Evolutionary conservation across 2,797 vertebrate species (phyloP).

Genomic region (Syngnathus rostellatus): DNA sequence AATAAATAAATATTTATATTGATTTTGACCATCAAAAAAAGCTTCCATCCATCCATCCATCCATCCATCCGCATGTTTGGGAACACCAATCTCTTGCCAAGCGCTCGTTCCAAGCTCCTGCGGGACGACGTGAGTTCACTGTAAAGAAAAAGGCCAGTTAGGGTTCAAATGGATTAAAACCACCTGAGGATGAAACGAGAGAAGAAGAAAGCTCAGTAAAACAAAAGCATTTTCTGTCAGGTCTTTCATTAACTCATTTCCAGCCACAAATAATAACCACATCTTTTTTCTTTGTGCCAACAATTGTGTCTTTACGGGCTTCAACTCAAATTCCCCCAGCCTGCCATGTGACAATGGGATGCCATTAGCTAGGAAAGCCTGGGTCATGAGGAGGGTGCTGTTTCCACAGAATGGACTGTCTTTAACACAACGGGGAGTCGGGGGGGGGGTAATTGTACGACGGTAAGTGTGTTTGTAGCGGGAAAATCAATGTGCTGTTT

Average conservation of each 20-base stretch:
- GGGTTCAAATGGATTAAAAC: constrained; percentile 64
- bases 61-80: constrained; percentile 51
- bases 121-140: constrained; percentile 62
- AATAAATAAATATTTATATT: constrained; percentile 26
- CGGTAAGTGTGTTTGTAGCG: constrained; percentile 37
- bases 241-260: neutral
- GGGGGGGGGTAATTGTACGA: constrained; percentile 14
- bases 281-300: neutral
- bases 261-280: neutral
- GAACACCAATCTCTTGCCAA: constrained; percentile 50
- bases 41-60: neutral
- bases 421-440: constrained; percentile 39
- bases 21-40: constrained; percentile 35
- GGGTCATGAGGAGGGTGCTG: neutral
- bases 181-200: constrained; percentile 24
- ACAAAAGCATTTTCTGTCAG: constrained; percentile 25
- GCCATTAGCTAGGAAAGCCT: constrained; percentile 25
- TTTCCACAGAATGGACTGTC: constrained; percentile 27
- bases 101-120: constrained; percentile 59
- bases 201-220: constrained; percentile 32
- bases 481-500: constrained; percentile 64
- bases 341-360: constrained; percentile 33
- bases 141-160: constrained; percentile 68
- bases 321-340: constrained; percentile 49
- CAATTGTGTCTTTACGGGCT: constrained; percentile 7